Evolutionary conservation across 2,113 vertebrate species (phyloP), one percentile per base, ranked within the genome.

Genomic region (Epinephelus lanceolatus): DNA sequence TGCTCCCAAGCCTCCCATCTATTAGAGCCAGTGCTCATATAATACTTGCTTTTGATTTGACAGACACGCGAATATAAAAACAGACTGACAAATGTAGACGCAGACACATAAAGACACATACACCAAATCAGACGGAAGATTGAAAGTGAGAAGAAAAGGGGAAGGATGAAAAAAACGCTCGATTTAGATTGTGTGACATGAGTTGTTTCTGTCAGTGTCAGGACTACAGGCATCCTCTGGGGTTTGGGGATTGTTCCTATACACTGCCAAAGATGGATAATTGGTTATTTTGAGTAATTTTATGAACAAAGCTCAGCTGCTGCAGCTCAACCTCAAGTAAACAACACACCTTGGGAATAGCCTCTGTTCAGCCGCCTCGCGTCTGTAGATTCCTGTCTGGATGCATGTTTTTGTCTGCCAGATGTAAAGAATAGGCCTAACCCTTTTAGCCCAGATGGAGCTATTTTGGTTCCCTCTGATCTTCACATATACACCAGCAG

Each of bases 261-360:
- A 93, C 75, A 76, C 92, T 74, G 89, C 89, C 89, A 94, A 92
- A 94, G 90, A 95, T 67, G 90, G 89, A 94, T 95, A 95, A 96
- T 96, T 96, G 94, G 91, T 94, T 96, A 95, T 95, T 96, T 94
- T 94, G 92, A 94, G 95, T 95, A 93, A 94, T 94, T 95, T 88
- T 89, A 86, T 88, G 84, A 94, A 94, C 91, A 93, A 91, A 94
- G 92, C 94, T 95, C 94, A 94, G 94, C 95, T 94, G 95, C 90
- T 83, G 86, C 81, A 83, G 90, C 88, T 94, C 92, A 94, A 93
- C 86, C 92, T 93, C 90, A 84, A 92, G 92, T 93, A 95, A 95
- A 93, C 88, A 92, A 90, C 87, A 84, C 88, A 93, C 91, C 89
- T 89, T 93, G 94, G 95, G 94, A 95, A 95, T 95, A 94, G 76